Conservation (phyloP, 2,888 invertebrate species). For the Phorcus lineatus region DNA sequence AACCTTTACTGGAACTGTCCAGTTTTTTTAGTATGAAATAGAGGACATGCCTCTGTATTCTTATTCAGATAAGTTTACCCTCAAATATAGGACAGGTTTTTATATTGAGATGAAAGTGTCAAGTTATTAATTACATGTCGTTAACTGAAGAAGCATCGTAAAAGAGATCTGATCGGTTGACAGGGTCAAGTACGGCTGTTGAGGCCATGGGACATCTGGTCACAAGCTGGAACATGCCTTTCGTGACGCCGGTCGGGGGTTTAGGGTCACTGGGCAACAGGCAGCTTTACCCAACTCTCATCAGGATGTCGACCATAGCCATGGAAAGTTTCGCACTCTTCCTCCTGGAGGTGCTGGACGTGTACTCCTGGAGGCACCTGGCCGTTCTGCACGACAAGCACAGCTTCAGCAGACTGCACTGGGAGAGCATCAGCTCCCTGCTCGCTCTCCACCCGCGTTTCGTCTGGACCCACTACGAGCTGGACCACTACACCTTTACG, state of each 20-base stretch:
- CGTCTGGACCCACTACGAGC: conserved; percentile 31
- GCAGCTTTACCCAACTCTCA: conserved; percentile 48
- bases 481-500: conserved; percentile 35
- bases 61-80: too few species aligned
- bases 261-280: conserved; percentile 51
- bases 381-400: conserved; percentile 39
- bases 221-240: conserved; percentile 50
- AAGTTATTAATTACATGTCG: too few species aligned
- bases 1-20: too few species aligned
- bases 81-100: too few species aligned
- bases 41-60: too few species aligned
- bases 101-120: too few species aligned
- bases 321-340: conserved; percentile 33
- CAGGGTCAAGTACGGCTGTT: conserved; percentile 50
- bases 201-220: conserved; percentile 49
- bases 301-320: conserved; percentile 47
- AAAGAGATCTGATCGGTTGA: too few species aligned
- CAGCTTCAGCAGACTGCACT: conserved; percentile 35
- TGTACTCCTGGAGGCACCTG: conserved; percentile 47
- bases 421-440: conserved; percentile 35
- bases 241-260: conserved; percentile 53
- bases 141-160: too few species aligned
- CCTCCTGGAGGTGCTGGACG: conserved; percentile 37
- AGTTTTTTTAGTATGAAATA: too few species aligned
- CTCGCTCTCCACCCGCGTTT: neutral